Evolutionary conservation across 2,797 vertebrate species (phyloP), one percentile per base, ranked within the genome.

Genomic region (Vireo griseus): DNA sequence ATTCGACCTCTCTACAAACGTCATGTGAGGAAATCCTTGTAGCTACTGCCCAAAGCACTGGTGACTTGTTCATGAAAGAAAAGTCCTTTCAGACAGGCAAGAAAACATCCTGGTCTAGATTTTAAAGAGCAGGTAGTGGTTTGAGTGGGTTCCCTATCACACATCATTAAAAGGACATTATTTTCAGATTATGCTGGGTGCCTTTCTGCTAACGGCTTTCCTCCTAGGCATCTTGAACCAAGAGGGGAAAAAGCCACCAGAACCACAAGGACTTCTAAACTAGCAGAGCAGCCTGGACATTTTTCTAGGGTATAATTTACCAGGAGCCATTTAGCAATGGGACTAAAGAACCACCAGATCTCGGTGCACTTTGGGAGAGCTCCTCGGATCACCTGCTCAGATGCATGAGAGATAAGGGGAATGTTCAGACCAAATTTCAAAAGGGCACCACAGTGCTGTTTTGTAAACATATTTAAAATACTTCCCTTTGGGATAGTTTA

Each of bases 351-450:
- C 52, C 1, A 1, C 17, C 0, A 2, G 57, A 57, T 85, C 51
- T 74, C 1, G 0, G 20, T n/a, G 52, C 8, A 18, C 5, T 31
- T 2, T 50, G 40, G 37, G 45, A 89, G 31, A 73, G 18, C 40
- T 79, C 35, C 51, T 87, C 0, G 0, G 33, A 61, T 57, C 48
- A 58, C 45, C 6, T 0, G 0, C 29, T 57, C 59, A 54, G 72
- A 79, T 57, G 45, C 42, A 26, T 3, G 9, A 71, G 37, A 50
- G 16, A 50, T 18, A 84, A 71, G 24, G 13, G n/a, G 13, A 79
- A 44, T 0, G 0, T 52, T 62, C 59, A 51, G 44, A 35, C 24
- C 33, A 5, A 89, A 68, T 29, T 89, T 65, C 62, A 45, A 51
- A 83, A 61, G 55, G 26, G 10, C 57, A 90, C 7, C 16, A 35